phyloP scores from a whole-genome alignment of 2,888 invertebrate genomes.

The Lypha dubia region DNA sequence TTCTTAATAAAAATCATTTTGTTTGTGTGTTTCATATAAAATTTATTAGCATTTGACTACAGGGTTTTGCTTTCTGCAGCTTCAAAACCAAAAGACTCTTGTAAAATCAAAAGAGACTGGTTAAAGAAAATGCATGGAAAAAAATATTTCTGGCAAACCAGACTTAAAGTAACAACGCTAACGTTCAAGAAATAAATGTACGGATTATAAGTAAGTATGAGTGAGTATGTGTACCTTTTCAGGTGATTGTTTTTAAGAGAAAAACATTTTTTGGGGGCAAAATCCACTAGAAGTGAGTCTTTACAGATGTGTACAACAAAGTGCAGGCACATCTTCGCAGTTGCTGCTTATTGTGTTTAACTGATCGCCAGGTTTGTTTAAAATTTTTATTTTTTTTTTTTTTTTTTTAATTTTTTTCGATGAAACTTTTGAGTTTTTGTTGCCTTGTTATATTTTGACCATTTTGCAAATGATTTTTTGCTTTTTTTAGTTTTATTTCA shows the following conservation, averaged over 20 bases:
- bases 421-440: constrained; percentile 19
- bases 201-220: not conserved
- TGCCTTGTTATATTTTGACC: constrained; percentile 65
- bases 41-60: constrained; percentile 72
- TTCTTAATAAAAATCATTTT: constrained; percentile 7
- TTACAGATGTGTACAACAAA: constrained; percentile 10
- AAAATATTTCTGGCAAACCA: constrained; percentile 56
- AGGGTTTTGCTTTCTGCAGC: constrained; percentile 69
- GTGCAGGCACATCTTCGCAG: constrained; percentile 54
- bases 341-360: constrained; percentile 30
- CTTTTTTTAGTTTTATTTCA: constrained; percentile 36
- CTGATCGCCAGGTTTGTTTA: constrained; percentile 7
- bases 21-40: constrained; percentile 44
- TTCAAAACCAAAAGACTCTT: constrained; percentile 31
- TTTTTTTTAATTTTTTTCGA: not conserved
- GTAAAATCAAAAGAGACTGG: constrained; percentile 50
- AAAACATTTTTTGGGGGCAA: not conserved
- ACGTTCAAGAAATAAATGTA: not conserved
- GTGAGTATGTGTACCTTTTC: constrained; percentile 14
- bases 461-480: constrained; percentile 63
- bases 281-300: not conserved
- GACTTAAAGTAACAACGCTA: constrained; percentile 54
- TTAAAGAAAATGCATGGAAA: constrained; percentile 29
- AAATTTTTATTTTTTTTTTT: not conserved
- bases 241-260: constrained; percentile 30